phyloP scores from a whole-genome alignment of 2,113 vertebrate species.

The Marcusenius ussheri region DNA sequence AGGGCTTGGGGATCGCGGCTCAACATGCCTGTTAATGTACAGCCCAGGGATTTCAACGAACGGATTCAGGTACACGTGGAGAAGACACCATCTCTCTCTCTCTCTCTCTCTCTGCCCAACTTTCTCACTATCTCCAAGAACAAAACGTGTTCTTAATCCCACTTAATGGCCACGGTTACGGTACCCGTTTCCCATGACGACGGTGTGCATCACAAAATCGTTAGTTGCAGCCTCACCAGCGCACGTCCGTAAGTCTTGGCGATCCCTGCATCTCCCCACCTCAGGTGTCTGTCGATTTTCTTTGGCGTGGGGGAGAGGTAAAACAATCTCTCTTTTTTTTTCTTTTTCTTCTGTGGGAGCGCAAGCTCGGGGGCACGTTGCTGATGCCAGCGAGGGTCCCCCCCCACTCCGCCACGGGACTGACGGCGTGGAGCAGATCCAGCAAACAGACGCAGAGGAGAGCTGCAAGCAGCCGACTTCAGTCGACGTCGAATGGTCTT shows the following conservation, averaged over 20 bases:
- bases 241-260: neutral
- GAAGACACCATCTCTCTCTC: neutral
- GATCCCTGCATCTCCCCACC: neutral
- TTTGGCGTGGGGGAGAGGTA: neutral
- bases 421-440: neutral
- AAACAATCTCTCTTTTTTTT: neutral
- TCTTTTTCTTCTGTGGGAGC: neutral
- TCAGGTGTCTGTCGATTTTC: neutral
- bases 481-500: neutral
- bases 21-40: neutral
- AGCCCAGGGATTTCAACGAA: neutral
- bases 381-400: neutral
- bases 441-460: neutral
- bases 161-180: neutral
- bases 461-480: neutral
- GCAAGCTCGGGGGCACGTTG: neutral
- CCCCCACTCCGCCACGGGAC: neutral
- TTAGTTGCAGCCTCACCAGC: neutral
- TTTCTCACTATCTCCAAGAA: neutral
- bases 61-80: neutral
- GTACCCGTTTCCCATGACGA: neutral
- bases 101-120: neutral
- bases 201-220: neutral
- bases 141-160: neutral
- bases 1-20: neutral